These are phyloP conservation scores for Sceloporus undulatus DNA, from an alignment of 2,113 vertebrate genomes.

Conservation along the genomic window DNA sequence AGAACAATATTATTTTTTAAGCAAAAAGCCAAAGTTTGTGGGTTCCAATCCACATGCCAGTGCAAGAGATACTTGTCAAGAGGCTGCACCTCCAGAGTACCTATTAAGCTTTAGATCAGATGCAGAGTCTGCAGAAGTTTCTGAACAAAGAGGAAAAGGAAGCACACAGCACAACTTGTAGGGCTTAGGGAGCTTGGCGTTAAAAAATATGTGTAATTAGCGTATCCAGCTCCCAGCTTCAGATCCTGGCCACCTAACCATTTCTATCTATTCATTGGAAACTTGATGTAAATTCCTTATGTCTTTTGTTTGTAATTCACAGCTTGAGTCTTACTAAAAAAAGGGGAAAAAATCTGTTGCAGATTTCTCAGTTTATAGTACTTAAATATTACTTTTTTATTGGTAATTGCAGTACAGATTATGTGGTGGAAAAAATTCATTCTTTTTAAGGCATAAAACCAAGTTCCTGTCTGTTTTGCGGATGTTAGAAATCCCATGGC, in stretches of 20 bases:
- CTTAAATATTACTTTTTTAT: conserved; percentile 81
- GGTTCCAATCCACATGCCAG: background rate
- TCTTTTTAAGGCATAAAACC: conserved; percentile 84
- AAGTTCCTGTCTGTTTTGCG: conserved; percentile 86
- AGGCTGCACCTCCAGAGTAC: background rate
- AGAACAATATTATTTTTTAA: background rate
- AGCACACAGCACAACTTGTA: background rate
- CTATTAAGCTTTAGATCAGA: background rate
- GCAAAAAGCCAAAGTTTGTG: background rate
- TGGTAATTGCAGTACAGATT: conserved; percentile 82
- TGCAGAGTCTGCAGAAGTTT: background rate
- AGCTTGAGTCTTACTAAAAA: conserved; percentile 62
- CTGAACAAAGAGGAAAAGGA: background rate
- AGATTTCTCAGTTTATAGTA: conserved; percentile 77
- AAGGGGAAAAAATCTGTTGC: conserved; percentile 73
- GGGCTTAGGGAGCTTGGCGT: background rate
- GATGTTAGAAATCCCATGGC: conserved; percentile 87
- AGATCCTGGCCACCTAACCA: conserved; percentile 21
- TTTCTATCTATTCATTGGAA: conserved; percentile 59
- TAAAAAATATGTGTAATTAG: background rate
- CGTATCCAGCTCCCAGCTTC: background rate
- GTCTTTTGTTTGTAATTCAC: conserved; percentile 49
- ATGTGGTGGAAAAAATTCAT: conserved; percentile 82
- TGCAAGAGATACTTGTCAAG: background rate
- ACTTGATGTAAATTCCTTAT: conserved; percentile 80